Evolutionary conservation across 2,888 invertebrate species (phyloP), one percentile per base, ranked within the genome.

Genomic region (Vandiemenella viatica): DNA sequence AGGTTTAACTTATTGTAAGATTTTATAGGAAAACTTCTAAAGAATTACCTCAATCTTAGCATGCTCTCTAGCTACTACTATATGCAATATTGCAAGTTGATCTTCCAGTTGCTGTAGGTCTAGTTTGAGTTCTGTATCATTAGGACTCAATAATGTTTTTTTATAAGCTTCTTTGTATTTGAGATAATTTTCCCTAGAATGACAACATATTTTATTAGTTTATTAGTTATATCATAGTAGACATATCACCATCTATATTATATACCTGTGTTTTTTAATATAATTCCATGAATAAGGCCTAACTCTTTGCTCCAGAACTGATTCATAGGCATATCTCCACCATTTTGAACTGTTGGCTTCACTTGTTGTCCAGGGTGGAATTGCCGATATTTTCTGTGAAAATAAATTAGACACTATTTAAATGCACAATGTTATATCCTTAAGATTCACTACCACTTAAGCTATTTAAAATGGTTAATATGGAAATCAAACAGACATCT

Each of bases 51-150:
- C 76, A 59, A 84, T 75, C 62, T 83, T 82, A 5, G 87, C 85
- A 54, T 86, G 80, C 60, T 84, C 83, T 54, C 86, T 72, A 0
- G 86, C 87, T 50, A 86, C 77, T 1, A 86, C 76, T 19, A 88
- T 80, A 49, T 83, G 83, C 43, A 81, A 68, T 38, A 87, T 77
- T 45, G 79, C 77, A 52, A 88, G 67, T 51, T 71, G 73, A 55
- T 86, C 85, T 64, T 88, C 87, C 51, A 81, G 76, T 59, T 80
- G 77, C 64, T 81, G 80, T 49, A 86, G 64, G 60, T 84, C 83
- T 52, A 81, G 58, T 62, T 80, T 81, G 50, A 83, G 65, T 60
- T 83, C 82, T 0, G 80, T 80, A 57, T 84, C 80, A 50, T 81
- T 79, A 0, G 83, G 83, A 59, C 79, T 78, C 48, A 76, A 64